A percentile compares a stretch with the other conserved stretches of the same genome.
Evolutionary conservation across 2,888 invertebrate genomes (phyloP).

Genomic region (Sturmia bella): DNA sequence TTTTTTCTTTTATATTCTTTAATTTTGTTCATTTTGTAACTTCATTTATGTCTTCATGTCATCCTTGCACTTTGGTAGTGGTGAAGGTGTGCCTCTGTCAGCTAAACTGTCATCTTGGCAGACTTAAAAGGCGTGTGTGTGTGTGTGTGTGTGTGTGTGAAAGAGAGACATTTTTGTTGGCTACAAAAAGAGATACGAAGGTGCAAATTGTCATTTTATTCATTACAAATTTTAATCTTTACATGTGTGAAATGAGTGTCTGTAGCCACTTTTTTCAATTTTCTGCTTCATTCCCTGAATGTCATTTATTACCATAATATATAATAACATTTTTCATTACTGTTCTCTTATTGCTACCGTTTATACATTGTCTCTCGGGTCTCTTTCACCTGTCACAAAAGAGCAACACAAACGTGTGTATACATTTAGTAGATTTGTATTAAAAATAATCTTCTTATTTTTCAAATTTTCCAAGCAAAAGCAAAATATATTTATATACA

Average conservation of each 20-base stretch:
- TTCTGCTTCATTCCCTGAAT: slow-evolving; percentile 18
- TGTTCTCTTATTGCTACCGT: slow-evolving; percentile 21
- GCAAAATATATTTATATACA: no score
- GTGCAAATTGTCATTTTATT: slow-evolving; percentile 66
- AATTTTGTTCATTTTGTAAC: slow-evolving; percentile 36
- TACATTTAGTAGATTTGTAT: slow-evolving; percentile 55
- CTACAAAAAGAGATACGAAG: slow-evolving; percentile 26
- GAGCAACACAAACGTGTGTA: slow-evolving; percentile 1
- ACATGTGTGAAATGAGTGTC: slow-evolving; percentile 50
- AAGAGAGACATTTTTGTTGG: slow-evolving; percentile 1
- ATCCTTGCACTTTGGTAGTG: slow-evolving; percentile 37
- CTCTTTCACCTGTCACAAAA: slow-evolving; percentile 58
- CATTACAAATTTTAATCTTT: slow-evolving; percentile 63
- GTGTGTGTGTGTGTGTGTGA: not conserved
- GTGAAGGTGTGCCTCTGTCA: slow-evolving; percentile 62
- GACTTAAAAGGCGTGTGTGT: slow-evolving; percentile 38
- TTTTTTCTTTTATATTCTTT: slow-evolving; percentile 9
- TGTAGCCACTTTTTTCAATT: slow-evolving; percentile 1
- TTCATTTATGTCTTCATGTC: slow-evolving; percentile 56
- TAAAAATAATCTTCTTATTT: slow-evolving; percentile 54
- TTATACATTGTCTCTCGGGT: slow-evolving; percentile 35
- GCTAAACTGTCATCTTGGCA: slow-evolving; percentile 51
- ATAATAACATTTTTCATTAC: slow-evolving; percentile 59
- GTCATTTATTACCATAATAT: slow-evolving; percentile 52
- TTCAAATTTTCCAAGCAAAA: not conserved